These are phyloP conservation scores for Ectemnius lituratus DNA, from an alignment of 2,888 invertebrate genomes.

Conservation along the genomic window DNA sequence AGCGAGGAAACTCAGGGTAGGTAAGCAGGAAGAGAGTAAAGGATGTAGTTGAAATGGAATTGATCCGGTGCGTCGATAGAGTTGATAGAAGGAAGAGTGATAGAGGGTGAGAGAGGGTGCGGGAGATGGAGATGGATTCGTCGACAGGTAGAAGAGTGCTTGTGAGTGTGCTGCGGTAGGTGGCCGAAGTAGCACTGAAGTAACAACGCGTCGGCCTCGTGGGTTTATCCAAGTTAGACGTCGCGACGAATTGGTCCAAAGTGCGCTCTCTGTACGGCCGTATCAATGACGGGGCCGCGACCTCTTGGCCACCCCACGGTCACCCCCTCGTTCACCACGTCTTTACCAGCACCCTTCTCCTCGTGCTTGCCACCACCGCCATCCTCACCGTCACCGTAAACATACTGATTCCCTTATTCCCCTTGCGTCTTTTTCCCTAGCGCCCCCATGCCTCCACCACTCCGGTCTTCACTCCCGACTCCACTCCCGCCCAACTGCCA, in stretches of 20 bases:
- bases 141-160: slow-evolving; percentile 4
- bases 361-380: neutral
- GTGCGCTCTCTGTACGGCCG: slow-evolving; percentile 66
- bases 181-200: slow-evolving; percentile 74
- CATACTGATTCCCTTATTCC: slow-evolving; percentile 16
- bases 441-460: slow-evolving; percentile 6
- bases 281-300: slow-evolving; percentile 73
- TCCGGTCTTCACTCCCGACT: slow-evolving; percentile 1
- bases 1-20: slow-evolving; percentile 15
- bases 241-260: slow-evolving; percentile 72
- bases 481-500: slow-evolving; percentile 21
- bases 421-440: slow-evolving; percentile 7
- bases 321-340: slow-evolving; percentile 30
- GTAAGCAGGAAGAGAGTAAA: slow-evolving; percentile 18
- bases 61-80: slow-evolving; percentile 10
- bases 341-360: slow-evolving; percentile 20
- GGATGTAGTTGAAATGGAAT: neutral
- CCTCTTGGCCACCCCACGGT: slow-evolving; percentile 55
- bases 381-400: slow-evolving; percentile 23
- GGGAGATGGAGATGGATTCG: slow-evolving; percentile 16
- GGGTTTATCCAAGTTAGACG: slow-evolving; percentile 72
- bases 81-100: slow-evolving; percentile 8
- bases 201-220: slow-evolving; percentile 63
- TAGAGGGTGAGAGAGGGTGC: slow-evolving; percentile 27
- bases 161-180: slow-evolving; percentile 65